These are phyloP conservation scores for Alethe diademata DNA, from an alignment of 2,113 vertebrate species.

Conservation along the genomic window DNA sequence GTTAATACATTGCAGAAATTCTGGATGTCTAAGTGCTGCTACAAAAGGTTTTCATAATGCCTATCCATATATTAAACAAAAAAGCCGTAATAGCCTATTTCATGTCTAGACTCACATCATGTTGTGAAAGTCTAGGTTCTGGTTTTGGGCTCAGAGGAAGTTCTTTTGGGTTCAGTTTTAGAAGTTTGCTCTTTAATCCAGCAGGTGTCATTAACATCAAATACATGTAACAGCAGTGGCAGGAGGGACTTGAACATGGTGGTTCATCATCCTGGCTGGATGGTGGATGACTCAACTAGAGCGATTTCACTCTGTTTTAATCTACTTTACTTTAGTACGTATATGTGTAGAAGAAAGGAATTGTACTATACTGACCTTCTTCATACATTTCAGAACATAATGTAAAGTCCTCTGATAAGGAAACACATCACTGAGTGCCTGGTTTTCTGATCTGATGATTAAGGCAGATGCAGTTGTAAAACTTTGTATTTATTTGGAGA, in stretches of 20 bases:
- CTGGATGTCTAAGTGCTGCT: not conserved
- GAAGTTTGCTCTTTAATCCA: not conserved
- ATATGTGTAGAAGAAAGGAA: not conserved
- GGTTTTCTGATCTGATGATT: not conserved
- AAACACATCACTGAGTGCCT: not conserved
- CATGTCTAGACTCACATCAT: not conserved
- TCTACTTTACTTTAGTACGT: accelerated
- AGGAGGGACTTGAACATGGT: not conserved
- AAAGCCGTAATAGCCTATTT: not conserved
- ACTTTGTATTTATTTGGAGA: not conserved
- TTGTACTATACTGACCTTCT: not conserved
- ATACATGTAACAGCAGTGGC: not conserved
- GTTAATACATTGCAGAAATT: not conserved
- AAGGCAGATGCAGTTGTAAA: not conserved
- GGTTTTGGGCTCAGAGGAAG: not conserved
- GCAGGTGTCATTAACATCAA: not conserved
- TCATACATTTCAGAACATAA: not conserved
- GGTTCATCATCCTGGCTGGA: not conserved
- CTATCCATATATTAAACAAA: not conserved
- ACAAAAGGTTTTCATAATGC: not conserved
- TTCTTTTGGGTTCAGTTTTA: not conserved
- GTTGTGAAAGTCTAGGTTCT: not conserved
- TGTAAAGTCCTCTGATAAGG: not conserved
- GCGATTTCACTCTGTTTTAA: not conserved
- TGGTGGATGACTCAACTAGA: not conserved